Percentiles rank a stretch among this genome's conserved stretches.
Evolutionary conservation across 2,888 invertebrate species (phyloP).

Genomic region (Drosophila recens): DNA sequence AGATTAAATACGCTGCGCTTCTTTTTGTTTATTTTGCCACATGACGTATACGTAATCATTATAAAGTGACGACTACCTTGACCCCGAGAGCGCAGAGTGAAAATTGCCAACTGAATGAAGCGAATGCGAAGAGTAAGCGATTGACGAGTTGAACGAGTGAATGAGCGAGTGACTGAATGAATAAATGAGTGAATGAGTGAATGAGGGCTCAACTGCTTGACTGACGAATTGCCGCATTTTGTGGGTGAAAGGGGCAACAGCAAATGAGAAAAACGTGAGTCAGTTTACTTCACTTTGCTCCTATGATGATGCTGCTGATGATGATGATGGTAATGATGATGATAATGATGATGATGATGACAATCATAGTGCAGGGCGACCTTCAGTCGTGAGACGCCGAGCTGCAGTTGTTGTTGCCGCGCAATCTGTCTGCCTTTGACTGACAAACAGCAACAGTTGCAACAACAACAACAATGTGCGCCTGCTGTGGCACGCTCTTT

Average conservation of each 20-base stretch:
- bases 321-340: slow-evolving; percentile 8
- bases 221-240: slow-evolving; percentile 6
- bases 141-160: slow-evolving; percentile 51
- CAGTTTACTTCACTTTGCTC: slow-evolving; percentile 46
- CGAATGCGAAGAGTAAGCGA: too few relatives aligned
- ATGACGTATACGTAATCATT: slow-evolving; percentile 56
- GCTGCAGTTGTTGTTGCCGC: slow-evolving; percentile 18
- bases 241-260: slow-evolving; percentile 38
- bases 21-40: slow-evolving; percentile 13
- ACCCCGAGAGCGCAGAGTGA: slow-evolving; percentile 55
- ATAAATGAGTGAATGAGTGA: slow-evolving; percentile 12
- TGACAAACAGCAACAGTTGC: slow-evolving; percentile 43
- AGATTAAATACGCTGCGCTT: slow-evolving; percentile 13
- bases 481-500: too few relatives aligned
- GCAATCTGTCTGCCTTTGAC: slow-evolving; percentile 71
- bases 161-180: slow-evolving; percentile 20
- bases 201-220: slow-evolving; percentile 3
- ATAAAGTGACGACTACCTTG: slow-evolving; percentile 68
- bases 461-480: slow-evolving; percentile 19
- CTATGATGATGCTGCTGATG: slow-evolving; percentile 17
- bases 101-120: slow-evolving; percentile 37
- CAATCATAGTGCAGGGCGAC: slow-evolving; percentile 49
- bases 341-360: slow-evolving; percentile 20
- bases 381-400: slow-evolving; percentile 63
- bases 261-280: slow-evolving; percentile 75